Percentiles rank a stretch among this genome's conserved stretches.
phyloP scores from a whole-genome alignment of 2,113 vertebrate species.

The Turnix velox region DNA sequence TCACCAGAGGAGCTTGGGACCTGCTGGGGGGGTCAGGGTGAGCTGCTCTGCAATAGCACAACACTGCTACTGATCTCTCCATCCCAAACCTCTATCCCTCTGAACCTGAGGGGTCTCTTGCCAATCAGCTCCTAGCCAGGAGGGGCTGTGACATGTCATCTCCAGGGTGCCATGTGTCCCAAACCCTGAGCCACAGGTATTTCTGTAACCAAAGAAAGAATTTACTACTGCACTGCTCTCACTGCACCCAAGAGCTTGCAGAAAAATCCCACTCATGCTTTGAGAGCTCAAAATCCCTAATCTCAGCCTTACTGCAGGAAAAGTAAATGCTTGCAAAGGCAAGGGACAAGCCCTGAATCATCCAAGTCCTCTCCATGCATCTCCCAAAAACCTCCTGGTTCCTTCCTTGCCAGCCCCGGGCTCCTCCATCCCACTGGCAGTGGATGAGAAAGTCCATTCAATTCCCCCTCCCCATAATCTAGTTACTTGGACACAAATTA shows the following conservation, averaged over 20 bases:
- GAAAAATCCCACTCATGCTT: not conserved
- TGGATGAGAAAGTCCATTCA: accelerated
- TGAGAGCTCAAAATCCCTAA: not conserved
- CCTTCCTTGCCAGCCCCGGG: not conserved
- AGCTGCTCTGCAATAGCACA: no score
- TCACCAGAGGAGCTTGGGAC: not conserved
- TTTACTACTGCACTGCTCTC: not conserved
- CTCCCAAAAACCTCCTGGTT: not conserved
- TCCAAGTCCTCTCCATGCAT: not conserved
- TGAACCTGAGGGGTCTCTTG: accelerated
- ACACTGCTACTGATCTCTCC: not conserved
- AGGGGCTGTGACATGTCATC: not conserved
- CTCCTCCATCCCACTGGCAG: not conserved
- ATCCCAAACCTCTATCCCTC: not conserved
- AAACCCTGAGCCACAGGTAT: not conserved
- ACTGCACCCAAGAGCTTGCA: not conserved
- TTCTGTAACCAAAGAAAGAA: not conserved
- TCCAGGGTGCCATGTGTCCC: not conserved
- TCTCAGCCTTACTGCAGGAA: not conserved
- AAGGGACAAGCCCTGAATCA: not conserved
- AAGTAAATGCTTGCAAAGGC: not conserved
- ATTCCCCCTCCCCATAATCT: not conserved
- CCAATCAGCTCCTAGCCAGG: not conserved
- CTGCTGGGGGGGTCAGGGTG: not conserved
- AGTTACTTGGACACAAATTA: not conserved